Conservation (phyloP, 2,113 vertebrate genomes). For the Mastomys natalensis region DNA sequence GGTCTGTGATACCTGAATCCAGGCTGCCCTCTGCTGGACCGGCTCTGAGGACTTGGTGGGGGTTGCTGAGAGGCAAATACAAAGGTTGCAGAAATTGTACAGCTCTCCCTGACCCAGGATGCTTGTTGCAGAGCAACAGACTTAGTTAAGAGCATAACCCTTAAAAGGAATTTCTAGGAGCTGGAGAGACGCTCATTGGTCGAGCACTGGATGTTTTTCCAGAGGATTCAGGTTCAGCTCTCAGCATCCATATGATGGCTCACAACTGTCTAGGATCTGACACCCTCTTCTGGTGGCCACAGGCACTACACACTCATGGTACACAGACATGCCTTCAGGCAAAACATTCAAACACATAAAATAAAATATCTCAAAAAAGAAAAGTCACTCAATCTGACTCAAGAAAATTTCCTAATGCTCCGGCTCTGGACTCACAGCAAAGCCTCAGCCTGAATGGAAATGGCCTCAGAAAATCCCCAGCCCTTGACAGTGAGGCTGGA, state of each 20-base stretch:
- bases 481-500: conserved; percentile 42
- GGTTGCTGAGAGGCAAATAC: conserved; percentile 11
- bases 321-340: neutral
- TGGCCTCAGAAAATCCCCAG: conserved; percentile 52
- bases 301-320: neutral
- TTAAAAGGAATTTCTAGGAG: neutral
- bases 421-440: neutral
- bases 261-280: neutral
- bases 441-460: conserved; percentile 2
- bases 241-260: neutral
- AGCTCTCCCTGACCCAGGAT: conserved; percentile 37
- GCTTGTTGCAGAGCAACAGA: neutral
- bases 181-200: neutral
- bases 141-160: neutral
- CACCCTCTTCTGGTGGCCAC: neutral
- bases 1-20: neutral
- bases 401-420: neutral
- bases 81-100: conserved; percentile 56
- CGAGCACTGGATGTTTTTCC: neutral
- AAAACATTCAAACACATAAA: neutral
- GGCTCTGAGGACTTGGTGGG: neutral
- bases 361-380: neutral
- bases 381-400: neutral
- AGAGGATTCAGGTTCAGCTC: neutral
- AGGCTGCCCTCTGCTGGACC: neutral